Evolutionary conservation across 2,797 vertebrate species (phyloP).

Genomic region (Acropternis orthonyx): DNA sequence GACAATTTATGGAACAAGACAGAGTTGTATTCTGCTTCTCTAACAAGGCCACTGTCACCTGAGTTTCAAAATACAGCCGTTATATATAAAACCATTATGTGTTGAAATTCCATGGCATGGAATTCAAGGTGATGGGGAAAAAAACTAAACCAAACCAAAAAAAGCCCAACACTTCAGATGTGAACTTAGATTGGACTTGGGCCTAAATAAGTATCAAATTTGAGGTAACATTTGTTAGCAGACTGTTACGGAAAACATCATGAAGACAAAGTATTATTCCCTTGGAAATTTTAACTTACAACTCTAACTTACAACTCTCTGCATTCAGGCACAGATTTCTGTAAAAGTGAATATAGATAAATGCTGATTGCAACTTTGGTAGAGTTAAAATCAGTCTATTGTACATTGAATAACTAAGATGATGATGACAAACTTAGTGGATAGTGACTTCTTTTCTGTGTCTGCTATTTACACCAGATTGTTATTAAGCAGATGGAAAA

Average conservation of each 20-base stretch:
- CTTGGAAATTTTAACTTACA: background rate
- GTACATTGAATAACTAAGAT: background rate
- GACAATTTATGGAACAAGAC: background rate
- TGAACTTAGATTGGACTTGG: background rate
- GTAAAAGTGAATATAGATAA: conserved; percentile 5
- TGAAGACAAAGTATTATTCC: background rate
- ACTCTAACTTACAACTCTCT: background rate
- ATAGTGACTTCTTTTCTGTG: background rate
- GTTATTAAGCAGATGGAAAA: conserved; percentile 31
- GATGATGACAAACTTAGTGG: background rate
- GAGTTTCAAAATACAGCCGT: background rate
- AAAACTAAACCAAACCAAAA: background rate
- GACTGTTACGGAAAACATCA: background rate
- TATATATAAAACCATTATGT: background rate
- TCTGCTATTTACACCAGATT: background rate
- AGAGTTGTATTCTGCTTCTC: background rate
- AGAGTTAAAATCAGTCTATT: background rate
- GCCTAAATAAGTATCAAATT: background rate
- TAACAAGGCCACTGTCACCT: background rate
- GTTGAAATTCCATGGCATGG: background rate
- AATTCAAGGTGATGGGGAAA: background rate
- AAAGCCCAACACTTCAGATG: background rate
- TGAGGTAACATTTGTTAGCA: background rate
- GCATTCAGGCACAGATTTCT: background rate
- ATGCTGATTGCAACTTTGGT: conserved; percentile 10